Base-by-base conservation (phyloP, 2,113 vertebrate species). In the Scartelaos histophorus region DNA sequence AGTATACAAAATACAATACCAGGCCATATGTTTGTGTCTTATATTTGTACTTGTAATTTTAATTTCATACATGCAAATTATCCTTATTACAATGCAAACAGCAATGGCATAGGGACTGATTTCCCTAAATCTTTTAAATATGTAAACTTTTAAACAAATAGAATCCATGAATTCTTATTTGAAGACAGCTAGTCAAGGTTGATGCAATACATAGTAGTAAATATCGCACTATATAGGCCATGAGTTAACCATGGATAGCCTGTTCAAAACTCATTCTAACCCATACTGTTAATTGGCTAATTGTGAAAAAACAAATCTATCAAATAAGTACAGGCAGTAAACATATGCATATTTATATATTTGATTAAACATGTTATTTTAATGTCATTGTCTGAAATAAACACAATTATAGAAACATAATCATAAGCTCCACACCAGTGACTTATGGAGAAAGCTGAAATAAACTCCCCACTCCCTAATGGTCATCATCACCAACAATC, bases 401-500 rank as follows among this genome's bases (percentile, higher is more conserved):
- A 56, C 17, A 21, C 11, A 58, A 25, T 1, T 43, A 11, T 43
- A 43, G 38, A 43, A 10, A 10, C 5, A 38, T 38, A 38, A 38
- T 72, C 53, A 79, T 46, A 70, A 7, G 74, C 25, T 56, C 17
- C 45, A 12, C 21, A 43, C 24, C 15, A 19, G 19, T 67, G 11
- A 70, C 71, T 69, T 65, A 43, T 19, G 11, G 57, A 24, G 13
- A 10, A 67, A 16, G 2, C 7, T 70, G 43, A 78, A 51, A 51
- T n/a, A 9, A 2, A 64, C 64, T 74, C 69, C 78, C 67, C 56
- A 68, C 53, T 47, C 66, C 47, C 16, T 81, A 79, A 84, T 64
- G 61, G 15, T 19, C 17, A 6, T 3, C 34, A 13, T 64, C 70
- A 64, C 21, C 46, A 66, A 58, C 69, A 49, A 46, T 56, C 49